Evolutionary conservation across 2,888 invertebrate species (phyloP).

Genomic region (Drosophila quinaria): DNA sequence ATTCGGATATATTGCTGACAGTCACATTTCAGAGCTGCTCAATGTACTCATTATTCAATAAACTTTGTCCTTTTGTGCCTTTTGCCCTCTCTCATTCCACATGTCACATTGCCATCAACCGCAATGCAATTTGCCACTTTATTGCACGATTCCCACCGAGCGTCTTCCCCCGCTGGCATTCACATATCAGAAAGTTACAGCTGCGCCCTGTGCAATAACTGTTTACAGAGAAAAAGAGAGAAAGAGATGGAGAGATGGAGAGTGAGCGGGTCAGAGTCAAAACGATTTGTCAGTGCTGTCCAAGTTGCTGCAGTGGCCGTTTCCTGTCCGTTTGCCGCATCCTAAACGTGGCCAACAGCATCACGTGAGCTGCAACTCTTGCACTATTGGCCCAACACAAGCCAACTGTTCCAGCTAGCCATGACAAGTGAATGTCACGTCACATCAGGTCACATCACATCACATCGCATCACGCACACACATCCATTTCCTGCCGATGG

Average conservation of each 20-base stretch:
- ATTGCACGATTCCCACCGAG: conserved; percentile 15
- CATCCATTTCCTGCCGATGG: conserved; percentile 62
- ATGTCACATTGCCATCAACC: conserved; percentile 16
- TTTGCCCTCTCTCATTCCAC: conserved; percentile 10
- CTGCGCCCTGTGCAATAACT: conserved; percentile 39
- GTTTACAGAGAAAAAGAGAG: conserved; percentile 17
- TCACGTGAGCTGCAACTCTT: conserved; percentile 41
- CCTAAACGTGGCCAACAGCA: conserved; percentile 28
- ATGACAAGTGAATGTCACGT: conserved; percentile 59
- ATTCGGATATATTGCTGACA: conserved; percentile 3
- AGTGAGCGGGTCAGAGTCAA: conserved; percentile 19
- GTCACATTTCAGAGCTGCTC: conserved; percentile 1
- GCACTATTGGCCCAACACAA: conserved; percentile 5
- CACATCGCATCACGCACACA: conserved; percentile 44
- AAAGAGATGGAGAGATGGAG: neutral
- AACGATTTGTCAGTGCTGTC: conserved; percentile 68
- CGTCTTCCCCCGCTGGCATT: conserved; percentile 28
- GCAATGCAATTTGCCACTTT: conserved; percentile 39
- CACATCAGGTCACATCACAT: conserved; percentile 34
- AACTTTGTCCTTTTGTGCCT: conserved; percentile 6
- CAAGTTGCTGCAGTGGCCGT: conserved; percentile 25
- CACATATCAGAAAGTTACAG: conserved; percentile 42
- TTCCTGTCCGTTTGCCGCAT: conserved; percentile 34
- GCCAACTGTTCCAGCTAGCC: conserved; percentile 21
- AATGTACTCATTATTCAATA: conserved; percentile 20